Base-by-base conservation (phyloP, 1,140 invertebrate species). In the Oscheius sp. region DNA sequence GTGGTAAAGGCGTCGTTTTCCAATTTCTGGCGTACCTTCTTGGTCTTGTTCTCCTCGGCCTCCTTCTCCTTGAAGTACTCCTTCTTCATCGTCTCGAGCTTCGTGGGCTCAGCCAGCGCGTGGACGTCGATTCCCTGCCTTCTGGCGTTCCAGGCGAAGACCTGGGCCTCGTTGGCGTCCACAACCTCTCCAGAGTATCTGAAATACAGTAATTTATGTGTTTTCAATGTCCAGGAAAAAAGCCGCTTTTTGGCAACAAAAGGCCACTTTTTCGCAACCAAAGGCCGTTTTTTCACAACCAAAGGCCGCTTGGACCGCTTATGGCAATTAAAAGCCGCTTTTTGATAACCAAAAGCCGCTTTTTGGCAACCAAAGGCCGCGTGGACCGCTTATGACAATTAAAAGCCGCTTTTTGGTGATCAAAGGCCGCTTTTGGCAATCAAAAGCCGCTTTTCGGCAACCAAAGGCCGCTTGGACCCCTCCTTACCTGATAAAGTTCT, bases 121-220 rank as follows among this genome's bases (percentile, higher is more conserved):
- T 99, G 94, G 2, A 99, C 93, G 87, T 99, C 95, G 0, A 97
- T 90, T 26, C 94, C 81, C 68, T 84, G 68, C 49, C 79, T 73
- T 82, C 93, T 91, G 0, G 95, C 95, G 82, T 98, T 93, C 96
- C 97, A 99, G 0, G 96, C 95, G 89, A 99, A 99, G 77, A 97
- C 87, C 87, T 98, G 95, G 23, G 93, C 92, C 26, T 90, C 90
- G 2, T 93, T 91, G 85, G 98, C 94, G 65, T 91, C 88, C 42
- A 89, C 88, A 0, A 95, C 97, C 86, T 98, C 96, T 13, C 96
- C 96, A 45, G 91, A 91, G 80, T 92, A 94, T 35, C 95, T 88
- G 0, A 92, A 91, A 88, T 95, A 95, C 28, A 4, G 15, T 55
- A 20, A 13, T 32, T 29, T 32, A 63, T 32, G 0, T n/a, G 31